Percentiles rank a stretch among this genome's conserved stretches.
Evolutionary conservation across 37 sponge, comb jelly and placozoan genomes (phyloP).

Genomic region (Dysidea cf. avara): DNA sequence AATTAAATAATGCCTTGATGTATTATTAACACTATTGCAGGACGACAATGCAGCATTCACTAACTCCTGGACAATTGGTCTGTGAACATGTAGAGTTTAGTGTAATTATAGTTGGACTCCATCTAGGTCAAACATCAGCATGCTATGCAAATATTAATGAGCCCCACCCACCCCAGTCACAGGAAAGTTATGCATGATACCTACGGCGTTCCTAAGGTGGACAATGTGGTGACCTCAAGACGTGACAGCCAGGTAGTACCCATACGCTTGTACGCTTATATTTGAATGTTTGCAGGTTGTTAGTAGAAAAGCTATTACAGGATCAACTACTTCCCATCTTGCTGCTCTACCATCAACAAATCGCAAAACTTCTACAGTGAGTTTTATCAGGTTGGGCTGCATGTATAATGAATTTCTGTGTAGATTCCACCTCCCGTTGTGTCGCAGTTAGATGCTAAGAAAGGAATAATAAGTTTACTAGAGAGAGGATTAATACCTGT

Average conservation of each 20-base stretch:
- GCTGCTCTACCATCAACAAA: conserved; percentile 48
- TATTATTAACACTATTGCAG: no score
- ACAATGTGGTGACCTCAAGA: no score
- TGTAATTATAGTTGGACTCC: no score
- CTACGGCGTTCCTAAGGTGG: no score
- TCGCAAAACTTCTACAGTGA: conserved; percentile 54
- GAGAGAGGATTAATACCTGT: conserved; percentile 97
- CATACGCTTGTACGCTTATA: no score
- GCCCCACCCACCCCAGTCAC: no score
- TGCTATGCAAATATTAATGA: no score
- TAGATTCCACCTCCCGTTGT: conserved; percentile 81
- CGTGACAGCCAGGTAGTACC: no score
- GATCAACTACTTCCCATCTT: conserved; percentile 30
- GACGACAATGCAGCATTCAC: conserved; percentile 29
- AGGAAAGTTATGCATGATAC: no score
- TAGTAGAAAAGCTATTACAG: not conserved
- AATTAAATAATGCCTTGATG: no score
- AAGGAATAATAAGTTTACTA: conserved; percentile 85
- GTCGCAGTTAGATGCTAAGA: conserved; percentile 69
- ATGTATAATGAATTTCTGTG: not conserved
- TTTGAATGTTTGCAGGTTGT: no score
- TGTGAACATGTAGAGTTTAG: not conserved
- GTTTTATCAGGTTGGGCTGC: not conserved
- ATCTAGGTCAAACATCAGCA: no score
- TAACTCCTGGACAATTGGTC: conserved; percentile 44